A percentile compares a stretch with the other conserved stretches of the same genome.
These are phyloP conservation scores for Harpegnathos saltator DNA, from an alignment of 1,140 invertebrate genomes.

Conservation along the genomic window DNA sequence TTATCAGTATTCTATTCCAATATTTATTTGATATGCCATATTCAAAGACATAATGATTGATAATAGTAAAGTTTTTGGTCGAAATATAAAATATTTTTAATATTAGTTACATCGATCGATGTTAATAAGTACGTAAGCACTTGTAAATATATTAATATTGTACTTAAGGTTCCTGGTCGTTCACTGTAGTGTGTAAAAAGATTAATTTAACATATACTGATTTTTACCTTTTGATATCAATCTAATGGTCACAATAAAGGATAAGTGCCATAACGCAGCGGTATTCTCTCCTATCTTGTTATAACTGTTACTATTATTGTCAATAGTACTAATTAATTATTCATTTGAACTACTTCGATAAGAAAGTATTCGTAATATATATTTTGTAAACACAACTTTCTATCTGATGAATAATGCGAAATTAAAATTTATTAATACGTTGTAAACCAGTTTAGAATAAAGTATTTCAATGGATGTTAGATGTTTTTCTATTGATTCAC, in stretches of 20 bases:
- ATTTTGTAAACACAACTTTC: constrained; percentile 61
- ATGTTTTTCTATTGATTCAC: neutral
- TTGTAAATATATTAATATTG: constrained; percentile 35
- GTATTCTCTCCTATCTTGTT: neutral
- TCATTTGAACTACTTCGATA: constrained; percentile 5
- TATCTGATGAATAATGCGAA: constrained; percentile 41
- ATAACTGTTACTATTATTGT: neutral
- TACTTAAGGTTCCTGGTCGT: neutral
- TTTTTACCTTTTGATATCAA: no score
- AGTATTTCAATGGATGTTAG: neutral
- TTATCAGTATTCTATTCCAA: neutral
- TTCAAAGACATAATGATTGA: no score
- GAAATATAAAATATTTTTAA: no score
- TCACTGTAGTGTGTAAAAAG: no score
- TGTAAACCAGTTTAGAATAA: constrained; percentile 5
- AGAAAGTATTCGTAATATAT: constrained; percentile 46
- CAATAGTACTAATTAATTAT: constrained; percentile 34
- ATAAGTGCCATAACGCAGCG: neutral
- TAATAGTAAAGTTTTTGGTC: no score
- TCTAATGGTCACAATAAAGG: neutral
- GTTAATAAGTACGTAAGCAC: neutral
- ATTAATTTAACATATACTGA: no score
- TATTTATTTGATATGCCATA: neutral
- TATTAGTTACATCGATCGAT: no score
- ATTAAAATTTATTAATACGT: neutral